Conservation (phyloP, 2,888 invertebrate genomes). For the Hemicrepidius hirtus region DNA sequence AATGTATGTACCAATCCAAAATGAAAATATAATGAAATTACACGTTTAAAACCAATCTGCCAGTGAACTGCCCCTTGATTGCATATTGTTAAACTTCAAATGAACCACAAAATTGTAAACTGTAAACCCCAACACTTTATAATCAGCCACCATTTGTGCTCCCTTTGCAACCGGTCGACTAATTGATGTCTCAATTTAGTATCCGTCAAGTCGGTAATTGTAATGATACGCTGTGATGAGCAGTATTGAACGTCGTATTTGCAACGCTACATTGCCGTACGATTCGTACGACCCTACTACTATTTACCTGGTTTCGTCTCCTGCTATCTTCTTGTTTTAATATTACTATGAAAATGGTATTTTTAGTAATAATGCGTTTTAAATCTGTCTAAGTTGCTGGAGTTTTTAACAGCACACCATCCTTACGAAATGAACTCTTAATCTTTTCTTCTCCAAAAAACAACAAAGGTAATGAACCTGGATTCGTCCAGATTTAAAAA, state of each 20-base stretch:
- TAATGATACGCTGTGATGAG: slow-evolving; percentile 62
- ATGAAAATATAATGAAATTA: slow-evolving; percentile 59
- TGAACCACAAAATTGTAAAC: slow-evolving; percentile 63
- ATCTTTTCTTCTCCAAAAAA: too few species aligned
- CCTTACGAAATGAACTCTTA: too few species aligned
- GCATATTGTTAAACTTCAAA: slow-evolving; percentile 62
- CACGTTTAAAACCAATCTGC: slow-evolving; percentile 57
- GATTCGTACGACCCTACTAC: slow-evolving; percentile 11
- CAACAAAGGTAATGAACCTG: too few species aligned
- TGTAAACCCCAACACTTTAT: slow-evolving; percentile 60
- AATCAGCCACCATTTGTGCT: slow-evolving; percentile 61
- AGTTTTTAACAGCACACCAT: too few species aligned
- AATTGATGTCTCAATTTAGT: slow-evolving; percentile 63
- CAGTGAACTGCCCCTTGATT: slow-evolving; percentile 59
- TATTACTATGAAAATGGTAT: too few species aligned
- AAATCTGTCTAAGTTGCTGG: too few species aligned
- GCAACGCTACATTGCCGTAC: slow-evolving; percentile 31
- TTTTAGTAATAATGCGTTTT: too few species aligned
- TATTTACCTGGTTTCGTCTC: slow-evolving; percentile 16
- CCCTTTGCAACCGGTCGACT: slow-evolving; percentile 56
- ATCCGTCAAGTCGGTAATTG: slow-evolving; percentile 62
- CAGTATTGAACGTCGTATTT: slow-evolving; percentile 57
- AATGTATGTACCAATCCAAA: slow-evolving; percentile 37
- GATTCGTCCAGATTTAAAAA: too few species aligned
- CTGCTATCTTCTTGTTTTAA: too few species aligned